These are phyloP conservation scores for Tragulus kanchil DNA, from an alignment of 2,113 vertebrate species.

Conservation along the genomic window DNA sequence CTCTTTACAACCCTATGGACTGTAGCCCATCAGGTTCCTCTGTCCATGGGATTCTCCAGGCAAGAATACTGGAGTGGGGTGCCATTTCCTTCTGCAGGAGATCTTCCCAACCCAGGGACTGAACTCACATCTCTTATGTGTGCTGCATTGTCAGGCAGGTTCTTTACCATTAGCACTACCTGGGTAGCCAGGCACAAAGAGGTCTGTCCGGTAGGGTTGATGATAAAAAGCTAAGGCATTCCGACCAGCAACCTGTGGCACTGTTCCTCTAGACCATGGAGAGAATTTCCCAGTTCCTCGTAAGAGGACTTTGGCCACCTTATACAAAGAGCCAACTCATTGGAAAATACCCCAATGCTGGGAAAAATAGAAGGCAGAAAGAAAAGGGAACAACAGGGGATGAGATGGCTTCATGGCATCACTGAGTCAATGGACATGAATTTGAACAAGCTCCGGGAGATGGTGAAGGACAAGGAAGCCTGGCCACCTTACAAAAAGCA, in stretches of 20 bases:
- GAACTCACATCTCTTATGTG: background rate
- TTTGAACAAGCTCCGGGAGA: too few species aligned
- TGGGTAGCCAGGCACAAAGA: background rate
- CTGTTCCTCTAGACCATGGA: background rate
- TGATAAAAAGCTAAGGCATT: slow-evolving; percentile 1
- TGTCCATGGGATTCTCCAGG: background rate
- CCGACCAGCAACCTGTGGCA: background rate
- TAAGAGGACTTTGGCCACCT: too few species aligned
- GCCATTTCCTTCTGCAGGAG: background rate
- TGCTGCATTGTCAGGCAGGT: background rate
- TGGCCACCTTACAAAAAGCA: too few species aligned
- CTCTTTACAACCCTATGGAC: background rate
- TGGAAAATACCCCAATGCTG: too few species aligned
- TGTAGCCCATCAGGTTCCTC: background rate
- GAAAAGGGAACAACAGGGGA: too few species aligned
- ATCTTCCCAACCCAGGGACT: background rate
- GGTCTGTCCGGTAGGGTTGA: background rate
- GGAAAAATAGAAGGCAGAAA: too few species aligned
- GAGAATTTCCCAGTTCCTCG: slow-evolving; percentile 42
- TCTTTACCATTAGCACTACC: background rate
- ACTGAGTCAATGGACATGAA: too few species aligned
- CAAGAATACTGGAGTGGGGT: background rate
- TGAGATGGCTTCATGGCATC: too few species aligned
- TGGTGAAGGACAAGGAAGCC: too few species aligned
- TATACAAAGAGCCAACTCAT: too few species aligned